Evolutionary conservation across 2,797 vertebrate species (phyloP).

Genomic region (Hydrolagus colliei): DNA sequence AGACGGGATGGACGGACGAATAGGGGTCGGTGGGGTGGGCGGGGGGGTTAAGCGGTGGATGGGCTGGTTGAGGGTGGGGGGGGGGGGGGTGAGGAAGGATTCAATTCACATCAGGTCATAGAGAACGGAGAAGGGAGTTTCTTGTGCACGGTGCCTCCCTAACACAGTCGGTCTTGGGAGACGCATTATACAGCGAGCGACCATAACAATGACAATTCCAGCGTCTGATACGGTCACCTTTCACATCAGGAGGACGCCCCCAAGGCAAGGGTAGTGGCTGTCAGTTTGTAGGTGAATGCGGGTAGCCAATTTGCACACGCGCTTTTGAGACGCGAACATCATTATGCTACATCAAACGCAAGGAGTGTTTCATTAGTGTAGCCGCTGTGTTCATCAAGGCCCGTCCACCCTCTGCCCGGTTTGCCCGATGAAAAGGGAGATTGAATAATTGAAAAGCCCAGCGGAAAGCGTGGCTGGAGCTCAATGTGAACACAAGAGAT

Average conservation of each 20-base stretch:
- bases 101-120: conserved; percentile 6
- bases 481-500: background rate
- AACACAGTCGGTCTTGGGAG: background rate
- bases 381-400: too few species aligned
- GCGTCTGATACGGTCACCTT: conserved; percentile 39
- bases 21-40: conserved; percentile 38
- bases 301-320: too few species aligned
- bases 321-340: too few species aligned
- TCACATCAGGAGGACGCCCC: background rate
- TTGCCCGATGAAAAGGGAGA: too few species aligned
- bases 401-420: too few species aligned
- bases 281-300: too few species aligned
- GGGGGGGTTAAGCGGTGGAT: conserved; percentile 40
- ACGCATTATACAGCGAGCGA: conserved; percentile 39
- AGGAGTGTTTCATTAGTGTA: too few species aligned
- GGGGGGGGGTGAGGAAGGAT: background rate
- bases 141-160: conserved; percentile 16
- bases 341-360: too few species aligned
- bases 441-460: too few species aligned
- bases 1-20: conserved; percentile 42
- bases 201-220: conserved; percentile 38
- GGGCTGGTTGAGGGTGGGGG: conserved; percentile 37
- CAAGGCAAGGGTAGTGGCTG: background rate
- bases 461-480: background rate
- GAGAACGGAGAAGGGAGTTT: conserved; percentile 51